phyloP scores from a whole-genome alignment of 2,113 vertebrate species.

The Thamnaconus septentrionalis region DNA sequence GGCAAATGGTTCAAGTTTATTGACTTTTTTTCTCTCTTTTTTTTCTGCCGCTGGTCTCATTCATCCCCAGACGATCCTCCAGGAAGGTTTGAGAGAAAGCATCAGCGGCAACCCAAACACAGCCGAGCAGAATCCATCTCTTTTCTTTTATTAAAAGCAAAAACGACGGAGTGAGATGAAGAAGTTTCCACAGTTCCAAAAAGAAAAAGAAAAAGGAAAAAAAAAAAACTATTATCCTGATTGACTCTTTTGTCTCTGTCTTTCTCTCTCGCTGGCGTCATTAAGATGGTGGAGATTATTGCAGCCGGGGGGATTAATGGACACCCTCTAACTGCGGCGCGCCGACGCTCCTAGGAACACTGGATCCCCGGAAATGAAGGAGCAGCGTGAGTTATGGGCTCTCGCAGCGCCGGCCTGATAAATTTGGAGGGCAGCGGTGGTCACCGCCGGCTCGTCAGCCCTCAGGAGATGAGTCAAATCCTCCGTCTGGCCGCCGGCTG shows the following conservation, averaged over 20 bases:
- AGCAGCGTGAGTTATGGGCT: conserved; percentile 60
- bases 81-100: no score
- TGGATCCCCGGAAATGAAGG: conserved; percentile 62
- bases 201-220: conserved; percentile 7
- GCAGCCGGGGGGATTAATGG: conserved; percentile 61
- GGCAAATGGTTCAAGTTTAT: no score
- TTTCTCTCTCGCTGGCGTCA: conserved; percentile 50
- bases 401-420: conserved; percentile 43
- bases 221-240: conserved; percentile 57
- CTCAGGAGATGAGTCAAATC: conserved; percentile 35
- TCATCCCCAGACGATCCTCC: no score
- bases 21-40: no score
- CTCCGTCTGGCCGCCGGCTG: no score
- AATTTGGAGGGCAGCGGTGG: conserved; percentile 35
- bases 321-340: conserved; percentile 41
- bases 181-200: conserved; percentile 42
- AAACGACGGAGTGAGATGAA: conserved; percentile 19
- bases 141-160: no score
- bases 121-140: no score
- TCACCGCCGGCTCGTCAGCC: conserved; percentile 53
- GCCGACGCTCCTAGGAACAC: conserved; percentile 45
- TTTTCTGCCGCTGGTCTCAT: no score
- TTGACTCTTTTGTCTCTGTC: conserved; percentile 47
- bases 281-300: conserved; percentile 65
- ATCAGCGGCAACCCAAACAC: no score